These are phyloP conservation scores for Trachymyrmex septentrionalis DNA, from an alignment of 1,140 invertebrate genomes.

Conservation along the genomic window DNA sequence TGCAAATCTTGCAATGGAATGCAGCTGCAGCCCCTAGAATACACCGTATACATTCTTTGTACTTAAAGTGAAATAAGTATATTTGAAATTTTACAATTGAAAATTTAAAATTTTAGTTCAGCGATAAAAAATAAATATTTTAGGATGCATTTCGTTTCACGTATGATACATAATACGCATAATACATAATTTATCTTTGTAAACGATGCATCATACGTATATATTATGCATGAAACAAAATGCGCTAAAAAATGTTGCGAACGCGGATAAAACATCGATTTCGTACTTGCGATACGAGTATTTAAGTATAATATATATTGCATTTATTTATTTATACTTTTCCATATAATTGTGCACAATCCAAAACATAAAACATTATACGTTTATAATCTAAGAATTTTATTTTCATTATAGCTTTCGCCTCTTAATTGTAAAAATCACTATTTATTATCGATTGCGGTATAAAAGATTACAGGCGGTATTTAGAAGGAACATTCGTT, in stretches of 20 bases:
- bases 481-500: conserved; percentile 1
- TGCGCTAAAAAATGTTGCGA: background rate
- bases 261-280: background rate
- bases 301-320: conserved; percentile 9
- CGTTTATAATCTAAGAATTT: background rate
- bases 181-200: too few species aligned
- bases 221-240: too few species aligned
- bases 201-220: too few species aligned
- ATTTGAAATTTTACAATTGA: too few species aligned
- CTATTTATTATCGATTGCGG: background rate
- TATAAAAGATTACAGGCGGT: conserved; percentile 20
- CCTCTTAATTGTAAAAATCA: background rate
- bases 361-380: background rate
- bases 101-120: too few species aligned
- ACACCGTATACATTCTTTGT: too few species aligned
- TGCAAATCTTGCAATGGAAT: too few species aligned
- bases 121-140: too few species aligned
- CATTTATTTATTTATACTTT: conserved; percentile 13
- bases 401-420: background rate
- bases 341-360: conserved; percentile 8
- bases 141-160: too few species aligned
- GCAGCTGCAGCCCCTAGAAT: too few species aligned
- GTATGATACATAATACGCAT: too few species aligned
- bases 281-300: background rate
- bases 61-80: too few species aligned